phyloP scores from a whole-genome alignment of 1,140 invertebrate genomes.

The Antheraea mylitta region DNA sequence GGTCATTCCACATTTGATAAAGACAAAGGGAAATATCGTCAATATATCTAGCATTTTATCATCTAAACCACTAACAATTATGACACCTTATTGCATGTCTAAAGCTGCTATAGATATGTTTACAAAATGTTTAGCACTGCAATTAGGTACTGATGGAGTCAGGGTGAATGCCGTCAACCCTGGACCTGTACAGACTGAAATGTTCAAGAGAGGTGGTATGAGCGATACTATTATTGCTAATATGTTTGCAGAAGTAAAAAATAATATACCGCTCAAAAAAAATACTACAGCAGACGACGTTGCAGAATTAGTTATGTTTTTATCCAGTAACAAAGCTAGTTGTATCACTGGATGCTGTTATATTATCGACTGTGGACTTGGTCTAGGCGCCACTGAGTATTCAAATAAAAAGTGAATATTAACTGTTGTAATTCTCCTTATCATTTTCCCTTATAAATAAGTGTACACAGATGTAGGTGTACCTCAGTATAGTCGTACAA shows the following conservation, averaged over 20 bases:
- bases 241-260: conserved; percentile 34
- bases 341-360: conserved; percentile 50
- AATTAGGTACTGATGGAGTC: conserved; percentile 84
- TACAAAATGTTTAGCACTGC: conserved; percentile 84
- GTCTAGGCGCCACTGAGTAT: conserved; percentile 32
- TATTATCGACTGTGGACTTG: conserved; percentile 48
- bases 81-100: conserved; percentile 87
- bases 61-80: conserved; percentile 79
- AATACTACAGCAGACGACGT: conserved; percentile 42
- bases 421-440: not conserved
- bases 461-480: not conserved
- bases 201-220: conserved; percentile 80
- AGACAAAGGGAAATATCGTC: conserved; percentile 86
- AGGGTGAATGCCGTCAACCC: conserved; percentile 90
- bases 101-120: conserved; percentile 91
- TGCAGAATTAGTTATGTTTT: conserved; percentile 47
- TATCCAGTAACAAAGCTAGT: conserved; percentile 53
- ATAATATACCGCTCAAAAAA: conserved; percentile 41
- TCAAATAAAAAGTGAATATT: not conserved
- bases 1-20: conserved; percentile 85
- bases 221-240: conserved; percentile 33
- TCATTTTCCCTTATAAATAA: not conserved
- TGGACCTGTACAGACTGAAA: conserved; percentile 84
- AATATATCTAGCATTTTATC: conserved; percentile 90
- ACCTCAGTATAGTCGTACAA: conserved; percentile 37